Evolutionary conservation across 2,888 invertebrate species (phyloP).

Genomic region (Machimus rusticus): DNA sequence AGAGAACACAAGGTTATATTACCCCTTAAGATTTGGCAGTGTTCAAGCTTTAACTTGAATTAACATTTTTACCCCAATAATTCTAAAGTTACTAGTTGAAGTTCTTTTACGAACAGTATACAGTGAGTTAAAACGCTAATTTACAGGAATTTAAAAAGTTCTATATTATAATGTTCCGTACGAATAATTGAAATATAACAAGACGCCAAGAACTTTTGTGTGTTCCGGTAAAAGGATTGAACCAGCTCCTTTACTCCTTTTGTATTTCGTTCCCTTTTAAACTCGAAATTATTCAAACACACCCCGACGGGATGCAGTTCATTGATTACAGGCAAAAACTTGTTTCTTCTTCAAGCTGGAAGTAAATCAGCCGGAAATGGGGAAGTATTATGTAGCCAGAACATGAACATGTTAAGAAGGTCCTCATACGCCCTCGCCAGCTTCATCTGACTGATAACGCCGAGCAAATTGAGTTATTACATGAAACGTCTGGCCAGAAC

Average conservation of each 20-base stretch:
- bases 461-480: conserved; percentile 40
- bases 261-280: background rate
- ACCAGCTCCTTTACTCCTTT: background rate
- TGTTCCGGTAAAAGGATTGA: background rate
- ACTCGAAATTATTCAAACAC: background rate
- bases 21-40: too few relatives aligned
- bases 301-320: background rate
- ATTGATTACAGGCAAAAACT: conserved; percentile 20
- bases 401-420: conserved; percentile 40
- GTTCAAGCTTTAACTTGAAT: too few relatives aligned
- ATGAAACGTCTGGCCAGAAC: conserved; percentile 43
- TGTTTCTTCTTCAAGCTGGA: background rate
- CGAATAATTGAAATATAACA: background rate
- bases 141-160: background rate
- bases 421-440: conserved; percentile 24
- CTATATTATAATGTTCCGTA: background rate
- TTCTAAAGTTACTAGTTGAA: too few relatives aligned
- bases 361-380: conserved; percentile 35
- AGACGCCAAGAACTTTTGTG: background rate
- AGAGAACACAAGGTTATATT: too few relatives aligned
- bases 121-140: too few relatives aligned
- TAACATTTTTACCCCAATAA: too few relatives aligned
- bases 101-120: too few relatives aligned
- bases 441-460: conserved; percentile 36
- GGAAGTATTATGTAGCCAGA: conserved; percentile 19